Evolutionary conservation across 2,113 vertebrate species (phyloP).

Genomic region (Malurus elegans): DNA sequence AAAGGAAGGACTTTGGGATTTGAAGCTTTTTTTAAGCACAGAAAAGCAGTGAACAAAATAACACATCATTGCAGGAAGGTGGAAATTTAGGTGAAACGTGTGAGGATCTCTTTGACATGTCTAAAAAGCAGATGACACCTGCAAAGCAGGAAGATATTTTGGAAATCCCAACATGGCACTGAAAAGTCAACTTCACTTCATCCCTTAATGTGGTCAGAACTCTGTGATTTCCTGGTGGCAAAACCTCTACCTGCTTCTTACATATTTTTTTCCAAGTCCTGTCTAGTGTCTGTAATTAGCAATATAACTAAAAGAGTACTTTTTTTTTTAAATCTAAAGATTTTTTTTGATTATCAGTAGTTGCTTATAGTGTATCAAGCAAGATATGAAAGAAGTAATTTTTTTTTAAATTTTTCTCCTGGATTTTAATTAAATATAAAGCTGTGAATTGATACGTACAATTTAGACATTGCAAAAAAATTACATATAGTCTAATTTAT

Average conservation of each 20-base stretch:
- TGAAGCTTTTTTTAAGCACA: neutral
- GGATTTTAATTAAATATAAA: neutral
- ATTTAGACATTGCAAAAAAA: neutral
- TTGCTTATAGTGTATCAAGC: neutral
- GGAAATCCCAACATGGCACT: neutral
- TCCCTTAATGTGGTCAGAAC: neutral
- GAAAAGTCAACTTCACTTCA: neutral
- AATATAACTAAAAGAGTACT: neutral
- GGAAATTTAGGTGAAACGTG: neutral
- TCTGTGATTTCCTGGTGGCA: neutral
- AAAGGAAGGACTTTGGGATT: neutral
- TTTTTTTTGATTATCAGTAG: neutral
- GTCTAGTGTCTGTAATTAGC: neutral
- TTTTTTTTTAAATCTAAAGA: neutral
- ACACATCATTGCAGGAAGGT: neutral
- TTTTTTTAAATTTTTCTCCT: neutral
- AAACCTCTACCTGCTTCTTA: neutral
- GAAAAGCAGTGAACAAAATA: conserved; percentile 3
- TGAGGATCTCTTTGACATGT: neutral
- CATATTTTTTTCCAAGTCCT: neutral
- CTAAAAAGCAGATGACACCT: neutral
- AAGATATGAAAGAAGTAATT: neutral
- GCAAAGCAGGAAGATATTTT: neutral
- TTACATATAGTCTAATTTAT: neutral
- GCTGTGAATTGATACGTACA: fast-evolving